Conservation (phyloP, 1,140 invertebrate species). For the Sarcophaga bullata region DNA sequence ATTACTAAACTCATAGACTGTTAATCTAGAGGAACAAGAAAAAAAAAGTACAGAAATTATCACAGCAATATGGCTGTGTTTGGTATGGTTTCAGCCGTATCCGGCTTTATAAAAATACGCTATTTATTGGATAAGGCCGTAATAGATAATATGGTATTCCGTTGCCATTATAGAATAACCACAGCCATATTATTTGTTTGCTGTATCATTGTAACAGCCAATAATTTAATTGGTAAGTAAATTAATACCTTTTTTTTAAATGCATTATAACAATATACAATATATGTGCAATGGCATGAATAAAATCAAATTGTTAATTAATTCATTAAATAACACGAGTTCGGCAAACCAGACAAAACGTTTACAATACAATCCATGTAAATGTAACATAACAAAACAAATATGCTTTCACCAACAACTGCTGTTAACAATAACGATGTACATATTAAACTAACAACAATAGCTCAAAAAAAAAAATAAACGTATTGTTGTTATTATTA, state of each 20-base stretch:
- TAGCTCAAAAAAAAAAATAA: too few relatives aligned
- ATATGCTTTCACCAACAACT: too few relatives aligned
- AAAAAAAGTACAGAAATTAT: conserved; percentile 17
- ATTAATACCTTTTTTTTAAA: neutral
- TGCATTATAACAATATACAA: too few relatives aligned
- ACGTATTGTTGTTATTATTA: too few relatives aligned
- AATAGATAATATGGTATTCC: conserved; percentile 90
- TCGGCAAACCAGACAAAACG: too few relatives aligned
- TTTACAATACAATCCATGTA: too few relatives aligned
- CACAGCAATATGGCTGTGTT: conserved; percentile 79
- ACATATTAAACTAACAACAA: too few relatives aligned
- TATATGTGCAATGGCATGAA: too few relatives aligned
- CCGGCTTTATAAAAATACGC: conserved; percentile 86
- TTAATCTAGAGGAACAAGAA: neutral
- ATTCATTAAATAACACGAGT: too few relatives aligned
- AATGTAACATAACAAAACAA: too few relatives aligned
- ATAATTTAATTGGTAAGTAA: conserved; percentile 85
- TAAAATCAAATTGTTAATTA: too few relatives aligned
- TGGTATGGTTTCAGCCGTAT: conserved; percentile 83
- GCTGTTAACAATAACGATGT: too few relatives aligned
- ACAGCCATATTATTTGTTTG: conserved; percentile 86
- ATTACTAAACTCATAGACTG: neutral
- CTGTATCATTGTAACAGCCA: conserved; percentile 89
- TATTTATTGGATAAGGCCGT: conserved; percentile 86
- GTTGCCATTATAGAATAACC: conserved; percentile 90